These are phyloP conservation scores for Lasioglossum marginatum DNA, from an alignment of 2,888 invertebrate genomes.

Conservation along the genomic window DNA sequence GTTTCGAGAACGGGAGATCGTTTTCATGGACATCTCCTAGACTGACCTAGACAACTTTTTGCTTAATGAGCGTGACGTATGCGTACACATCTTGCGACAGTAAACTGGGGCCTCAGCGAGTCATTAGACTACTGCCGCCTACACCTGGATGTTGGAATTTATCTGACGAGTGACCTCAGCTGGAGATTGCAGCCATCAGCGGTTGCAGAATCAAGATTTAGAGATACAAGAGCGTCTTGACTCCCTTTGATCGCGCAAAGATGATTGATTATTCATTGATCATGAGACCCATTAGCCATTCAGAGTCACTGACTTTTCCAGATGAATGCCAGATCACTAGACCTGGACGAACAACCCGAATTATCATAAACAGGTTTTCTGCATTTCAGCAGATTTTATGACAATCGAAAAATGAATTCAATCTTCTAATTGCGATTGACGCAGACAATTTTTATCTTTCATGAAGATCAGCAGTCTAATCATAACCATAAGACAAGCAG, in stretches of 20 bases:
- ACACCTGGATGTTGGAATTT: neutral
- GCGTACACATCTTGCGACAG: neutral
- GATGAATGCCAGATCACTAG: neutral
- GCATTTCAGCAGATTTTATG: no score
- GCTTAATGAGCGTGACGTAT: neutral
- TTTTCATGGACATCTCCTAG: neutral
- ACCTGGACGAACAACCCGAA: neutral
- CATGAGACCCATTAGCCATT: neutral
- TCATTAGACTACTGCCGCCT: neutral
- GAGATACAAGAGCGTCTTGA: neutral
- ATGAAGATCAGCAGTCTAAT: neutral
- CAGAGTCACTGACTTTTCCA: neutral
- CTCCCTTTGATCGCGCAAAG: neutral
- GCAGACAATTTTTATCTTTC: no score
- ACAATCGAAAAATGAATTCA: no score
- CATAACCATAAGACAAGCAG: neutral
- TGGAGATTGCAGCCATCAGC: neutral
- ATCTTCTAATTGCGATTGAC: no score
- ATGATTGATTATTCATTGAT: neutral
- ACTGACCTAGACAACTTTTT: neutral
- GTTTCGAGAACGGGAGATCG: neutral
- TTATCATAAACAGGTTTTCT: no score
- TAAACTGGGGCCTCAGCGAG: neutral
- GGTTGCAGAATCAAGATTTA: neutral
- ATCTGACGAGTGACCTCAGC: neutral